Evolutionary conservation across 2,888 invertebrate genomes (phyloP).

Genomic region (Timandra comae): DNA sequence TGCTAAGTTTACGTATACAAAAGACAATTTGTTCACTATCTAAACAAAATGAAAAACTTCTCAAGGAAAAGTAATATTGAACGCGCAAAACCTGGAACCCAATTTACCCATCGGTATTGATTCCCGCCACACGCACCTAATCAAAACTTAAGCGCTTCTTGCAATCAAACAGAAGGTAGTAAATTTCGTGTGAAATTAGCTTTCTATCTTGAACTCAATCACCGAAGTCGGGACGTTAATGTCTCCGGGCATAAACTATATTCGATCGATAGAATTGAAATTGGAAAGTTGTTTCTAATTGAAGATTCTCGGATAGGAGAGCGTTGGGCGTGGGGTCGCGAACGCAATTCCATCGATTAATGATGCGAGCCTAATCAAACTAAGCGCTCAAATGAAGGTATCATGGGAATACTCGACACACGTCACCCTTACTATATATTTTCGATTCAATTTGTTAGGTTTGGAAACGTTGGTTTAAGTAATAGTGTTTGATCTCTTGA

Average conservation of each 20-base stretch:
- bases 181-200: slow-evolving; percentile 26
- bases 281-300: slow-evolving; percentile 67
- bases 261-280: slow-evolving; percentile 55
- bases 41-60: slow-evolving; percentile 1
- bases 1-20: too few species aligned
- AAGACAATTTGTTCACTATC: background rate
- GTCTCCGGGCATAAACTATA: slow-evolving; percentile 28
- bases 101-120: slow-evolving; percentile 15
- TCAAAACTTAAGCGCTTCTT: slow-evolving; percentile 26
- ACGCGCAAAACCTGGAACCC: slow-evolving; percentile 8
- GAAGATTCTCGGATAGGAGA: slow-evolving; percentile 48
- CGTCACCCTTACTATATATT: slow-evolving; percentile 46
- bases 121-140: slow-evolving; percentile 24
- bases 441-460: slow-evolving; percentile 33
- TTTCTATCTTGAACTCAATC: slow-evolving; percentile 27
- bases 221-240: slow-evolving; percentile 25
- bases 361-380: slow-evolving; percentile 70
- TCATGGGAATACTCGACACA: slow-evolving; percentile 48
- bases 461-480: too few species aligned
- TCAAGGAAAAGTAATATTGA: slow-evolving; percentile 9
- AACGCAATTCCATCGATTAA: slow-evolving; percentile 71
- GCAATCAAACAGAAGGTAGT: slow-evolving; percentile 25
- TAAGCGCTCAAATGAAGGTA: slow-evolving; percentile 55
- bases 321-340: slow-evolving; percentile 26
- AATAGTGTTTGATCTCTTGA: too few species aligned